phyloP scores from a whole-genome alignment of 2,113 vertebrate genomes.

The Sapayoa aenigma region DNA sequence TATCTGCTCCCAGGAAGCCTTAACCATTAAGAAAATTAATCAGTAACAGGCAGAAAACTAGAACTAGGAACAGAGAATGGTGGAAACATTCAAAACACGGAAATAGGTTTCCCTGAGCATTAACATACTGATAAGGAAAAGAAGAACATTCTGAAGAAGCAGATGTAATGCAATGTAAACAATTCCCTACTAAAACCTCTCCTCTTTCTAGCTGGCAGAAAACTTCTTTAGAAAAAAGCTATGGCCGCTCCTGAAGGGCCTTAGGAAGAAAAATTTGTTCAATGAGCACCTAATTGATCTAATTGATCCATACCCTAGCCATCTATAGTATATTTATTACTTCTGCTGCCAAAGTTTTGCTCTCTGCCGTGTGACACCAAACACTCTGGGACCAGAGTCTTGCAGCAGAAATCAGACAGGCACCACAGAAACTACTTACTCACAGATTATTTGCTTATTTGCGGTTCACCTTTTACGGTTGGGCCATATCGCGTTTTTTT shows the following conservation, averaged over 20 bases:
- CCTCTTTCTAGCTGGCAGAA: not conserved
- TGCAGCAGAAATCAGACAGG: not conserved
- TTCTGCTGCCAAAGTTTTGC: not conserved
- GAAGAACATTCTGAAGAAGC: not conserved
- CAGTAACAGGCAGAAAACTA: not conserved
- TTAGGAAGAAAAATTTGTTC: not conserved
- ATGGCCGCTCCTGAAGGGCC: not conserved
- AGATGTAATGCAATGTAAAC: not conserved
- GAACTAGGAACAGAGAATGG: not conserved
- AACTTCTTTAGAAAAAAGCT: not conserved
- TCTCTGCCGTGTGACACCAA: not conserved
- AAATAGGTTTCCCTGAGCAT: not conserved
- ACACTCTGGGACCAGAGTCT: not conserved
- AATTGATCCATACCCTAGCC: not conserved
- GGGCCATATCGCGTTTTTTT: too few relatives aligned
- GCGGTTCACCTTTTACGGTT: too few relatives aligned
- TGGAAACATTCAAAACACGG: not conserved
- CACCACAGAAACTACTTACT: not conserved
- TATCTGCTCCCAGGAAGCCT: not conserved
- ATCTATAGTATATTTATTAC: not conserved
- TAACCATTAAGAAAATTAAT: not conserved
- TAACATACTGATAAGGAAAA: not conserved
- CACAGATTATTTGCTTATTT: not conserved
- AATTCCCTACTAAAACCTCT: not conserved
- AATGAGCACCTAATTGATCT: not conserved